Conservation (phyloP, 2,888 invertebrate species). For the Antheraea assamensis region DNA sequence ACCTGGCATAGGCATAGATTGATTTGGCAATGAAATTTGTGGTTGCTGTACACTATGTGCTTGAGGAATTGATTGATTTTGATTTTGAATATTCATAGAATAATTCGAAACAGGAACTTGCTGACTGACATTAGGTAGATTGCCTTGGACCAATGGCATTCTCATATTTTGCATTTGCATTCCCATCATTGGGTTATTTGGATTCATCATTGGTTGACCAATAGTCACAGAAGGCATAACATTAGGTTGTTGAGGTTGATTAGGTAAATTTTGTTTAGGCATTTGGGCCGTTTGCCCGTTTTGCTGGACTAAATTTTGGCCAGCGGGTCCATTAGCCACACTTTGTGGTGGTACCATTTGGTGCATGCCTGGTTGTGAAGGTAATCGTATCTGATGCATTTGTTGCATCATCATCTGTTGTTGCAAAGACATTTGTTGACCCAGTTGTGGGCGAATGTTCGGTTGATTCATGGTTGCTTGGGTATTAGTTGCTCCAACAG, state of each 20-base stretch:
- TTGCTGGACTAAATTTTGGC: constrained; percentile 49
- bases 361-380: constrained; percentile 60
- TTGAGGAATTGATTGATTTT: constrained; percentile 53
- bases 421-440: constrained; percentile 60
- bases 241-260: constrained; percentile 54
- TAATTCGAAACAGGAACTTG: constrained; percentile 62
- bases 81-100: constrained; percentile 57
- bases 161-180: constrained; percentile 74
- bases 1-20: constrained; percentile 51
- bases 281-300: constrained; percentile 53
- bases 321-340: constrained; percentile 51
- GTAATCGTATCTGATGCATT: constrained; percentile 73
- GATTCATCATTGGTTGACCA: constrained; percentile 56
- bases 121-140: constrained; percentile 52
- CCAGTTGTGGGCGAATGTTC: constrained; percentile 55
- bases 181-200: constrained; percentile 60
- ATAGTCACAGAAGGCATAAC: constrained; percentile 57
- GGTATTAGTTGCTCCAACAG: constrained; percentile 46
- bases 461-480: constrained; percentile 58
- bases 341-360: constrained; percentile 57
- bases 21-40: constrained; percentile 53
- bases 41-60: constrained; percentile 49
- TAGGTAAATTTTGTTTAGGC: constrained; percentile 57
- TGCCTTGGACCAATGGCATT: constrained; percentile 65
- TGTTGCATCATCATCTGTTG: constrained; percentile 70